Evolutionary conservation across 2,888 invertebrate genomes (phyloP).

Genomic region (Campoplex capitator): DNA sequence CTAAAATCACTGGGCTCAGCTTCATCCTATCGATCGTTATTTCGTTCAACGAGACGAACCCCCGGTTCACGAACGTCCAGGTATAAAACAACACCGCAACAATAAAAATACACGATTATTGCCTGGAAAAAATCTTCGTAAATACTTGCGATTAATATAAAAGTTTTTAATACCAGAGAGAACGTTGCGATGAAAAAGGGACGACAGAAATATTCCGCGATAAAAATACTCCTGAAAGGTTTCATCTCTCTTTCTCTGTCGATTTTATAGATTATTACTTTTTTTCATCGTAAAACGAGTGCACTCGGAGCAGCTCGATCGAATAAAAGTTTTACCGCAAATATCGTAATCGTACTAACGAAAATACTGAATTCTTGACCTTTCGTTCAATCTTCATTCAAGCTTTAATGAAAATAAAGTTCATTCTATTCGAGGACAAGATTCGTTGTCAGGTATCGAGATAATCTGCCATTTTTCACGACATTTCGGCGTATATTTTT

Average conservation of each 20-base stretch:
- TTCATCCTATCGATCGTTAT: not conserved
- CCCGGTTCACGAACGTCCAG: not conserved
- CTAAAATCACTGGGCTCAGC: constrained; percentile 3
- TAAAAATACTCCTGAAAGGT: not conserved
- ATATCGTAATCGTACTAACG: not conserved
- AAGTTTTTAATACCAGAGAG: not conserved
- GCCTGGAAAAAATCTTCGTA: not conserved
- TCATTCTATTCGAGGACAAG: not conserved
- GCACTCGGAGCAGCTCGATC: not conserved
- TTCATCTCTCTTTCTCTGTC: not conserved
- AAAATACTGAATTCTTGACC: not conserved
- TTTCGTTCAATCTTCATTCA: not conserved
- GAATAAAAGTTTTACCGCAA: not conserved
- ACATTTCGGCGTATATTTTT: not conserved
- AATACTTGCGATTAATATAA: not conserved
- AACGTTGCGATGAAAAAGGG: not conserved
- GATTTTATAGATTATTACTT: not conserved
- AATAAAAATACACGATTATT: not conserved
- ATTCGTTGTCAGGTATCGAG: not conserved
- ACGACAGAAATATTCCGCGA: not conserved
- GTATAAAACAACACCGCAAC: not conserved
- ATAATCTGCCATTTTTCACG: not conserved
- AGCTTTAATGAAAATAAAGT: not conserved
- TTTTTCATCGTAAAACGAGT: not conserved
- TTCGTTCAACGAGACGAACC: not conserved